phyloP scores from a whole-genome alignment of 2,797 vertebrate genomes.

The Hypotaenidia okinawae region DNA sequence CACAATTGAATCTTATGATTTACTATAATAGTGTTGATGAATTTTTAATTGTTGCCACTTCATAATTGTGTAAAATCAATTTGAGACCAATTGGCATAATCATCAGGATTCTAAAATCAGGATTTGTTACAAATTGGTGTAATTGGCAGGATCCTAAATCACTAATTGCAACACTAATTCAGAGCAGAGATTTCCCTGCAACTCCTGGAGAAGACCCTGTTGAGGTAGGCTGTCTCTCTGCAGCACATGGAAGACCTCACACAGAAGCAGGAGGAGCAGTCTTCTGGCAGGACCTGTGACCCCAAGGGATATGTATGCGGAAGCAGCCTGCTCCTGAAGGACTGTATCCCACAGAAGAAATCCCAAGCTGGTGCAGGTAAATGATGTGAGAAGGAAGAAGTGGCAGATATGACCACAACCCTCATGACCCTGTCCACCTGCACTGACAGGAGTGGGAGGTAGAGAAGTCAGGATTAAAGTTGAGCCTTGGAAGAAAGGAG shows the following conservation, averaged over 20 bases:
- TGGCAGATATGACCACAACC: background rate
- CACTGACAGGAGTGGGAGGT: fast-evolving
- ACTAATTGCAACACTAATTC: background rate
- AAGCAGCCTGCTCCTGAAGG: background rate
- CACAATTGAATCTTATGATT: no score
- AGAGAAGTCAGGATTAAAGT: background rate
- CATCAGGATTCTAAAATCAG: no score
- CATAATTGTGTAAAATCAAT: no score
- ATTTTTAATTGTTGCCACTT: no score
- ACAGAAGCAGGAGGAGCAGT: background rate
- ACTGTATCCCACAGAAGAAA: background rate
- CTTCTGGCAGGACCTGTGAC: background rate
- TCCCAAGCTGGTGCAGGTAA: background rate
- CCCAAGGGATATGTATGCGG: fast-evolving
- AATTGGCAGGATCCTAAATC: no score
- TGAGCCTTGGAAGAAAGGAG: background rate
- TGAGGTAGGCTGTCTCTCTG: background rate
- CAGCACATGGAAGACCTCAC: background rate
- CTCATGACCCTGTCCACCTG: fast-evolving
- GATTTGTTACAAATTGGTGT: no score
- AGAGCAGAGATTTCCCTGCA: background rate
- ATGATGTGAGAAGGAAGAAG: background rate
- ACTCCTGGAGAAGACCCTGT: background rate
- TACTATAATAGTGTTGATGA: no score
- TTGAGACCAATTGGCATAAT: no score